Percentiles rank a stretch among this genome's conserved stretches.
Conservation (phyloP, 1,140 invertebrate species). For the Zaprionus kolodkinae region DNA sequence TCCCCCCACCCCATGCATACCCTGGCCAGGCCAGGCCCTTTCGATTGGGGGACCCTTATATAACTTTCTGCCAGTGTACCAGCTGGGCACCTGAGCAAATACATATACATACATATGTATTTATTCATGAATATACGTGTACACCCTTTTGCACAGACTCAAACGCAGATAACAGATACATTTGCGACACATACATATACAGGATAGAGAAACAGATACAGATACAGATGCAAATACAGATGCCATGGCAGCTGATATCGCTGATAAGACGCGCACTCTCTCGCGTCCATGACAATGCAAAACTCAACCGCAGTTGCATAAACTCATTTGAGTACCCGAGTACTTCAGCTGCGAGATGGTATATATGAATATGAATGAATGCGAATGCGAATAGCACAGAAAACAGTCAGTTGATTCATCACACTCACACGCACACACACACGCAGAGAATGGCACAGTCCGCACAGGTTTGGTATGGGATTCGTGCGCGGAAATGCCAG, state of each 20-base stretch:
- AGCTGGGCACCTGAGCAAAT: conserved; percentile 19
- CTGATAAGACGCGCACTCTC: conserved; percentile 33
- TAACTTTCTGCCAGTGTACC: conserved; percentile 16
- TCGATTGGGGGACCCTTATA: conserved; percentile 19
- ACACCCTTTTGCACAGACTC: conserved; percentile 3
- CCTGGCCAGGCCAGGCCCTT: neutral
- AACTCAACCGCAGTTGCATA: conserved; percentile 31
- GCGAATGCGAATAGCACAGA: neutral
- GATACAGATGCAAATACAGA: conserved; percentile 16
- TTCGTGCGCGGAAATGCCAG: conserved; percentile 29
- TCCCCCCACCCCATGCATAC: neutral
- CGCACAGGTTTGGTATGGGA: conserved; percentile 14
- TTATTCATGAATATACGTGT: conserved; percentile 33
- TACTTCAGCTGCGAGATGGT: neutral
- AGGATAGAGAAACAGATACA: neutral
- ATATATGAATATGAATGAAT: neutral
- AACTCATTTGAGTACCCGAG: conserved; percentile 4
- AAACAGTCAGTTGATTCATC: too few species aligned
- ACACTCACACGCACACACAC: too few species aligned
- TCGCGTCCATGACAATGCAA: conserved; percentile 2
- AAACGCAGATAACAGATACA: conserved; percentile 10
- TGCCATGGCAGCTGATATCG: conserved; percentile 6
- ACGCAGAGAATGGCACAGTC: neutral
- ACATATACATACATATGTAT: neutral
- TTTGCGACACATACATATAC: neutral